Conservation (phyloP, 2,888 invertebrate species). For the Eumerus sabulonum region DNA sequence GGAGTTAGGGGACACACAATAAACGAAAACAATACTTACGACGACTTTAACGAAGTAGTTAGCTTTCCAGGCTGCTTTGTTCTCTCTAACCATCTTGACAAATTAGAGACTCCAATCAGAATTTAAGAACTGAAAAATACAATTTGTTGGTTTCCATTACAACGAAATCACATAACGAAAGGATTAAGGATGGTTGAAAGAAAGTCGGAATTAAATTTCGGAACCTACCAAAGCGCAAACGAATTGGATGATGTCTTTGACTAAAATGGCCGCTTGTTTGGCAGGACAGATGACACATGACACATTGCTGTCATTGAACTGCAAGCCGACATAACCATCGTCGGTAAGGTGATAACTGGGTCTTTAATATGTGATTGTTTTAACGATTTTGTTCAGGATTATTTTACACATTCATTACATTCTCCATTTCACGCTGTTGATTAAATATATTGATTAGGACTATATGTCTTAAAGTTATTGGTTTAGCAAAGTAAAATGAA, state of each 20-base stretch:
- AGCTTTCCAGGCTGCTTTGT: constrained; percentile 99
- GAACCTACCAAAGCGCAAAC: constrained; percentile 76
- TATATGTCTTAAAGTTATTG: too few relatives aligned
- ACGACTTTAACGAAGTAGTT: constrained; percentile 98
- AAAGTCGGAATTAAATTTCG: constrained; percentile 65
- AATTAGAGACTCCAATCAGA: constrained; percentile 82
- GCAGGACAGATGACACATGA: not conserved
- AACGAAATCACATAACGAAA: not conserved
- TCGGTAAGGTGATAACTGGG: too few relatives aligned
- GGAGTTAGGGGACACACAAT: not conserved
- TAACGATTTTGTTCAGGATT: too few relatives aligned
- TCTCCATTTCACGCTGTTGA: too few relatives aligned
- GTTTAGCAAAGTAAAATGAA: too few relatives aligned
- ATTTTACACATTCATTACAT: too few relatives aligned
- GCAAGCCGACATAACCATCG: not conserved
- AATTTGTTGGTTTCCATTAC: not conserved
- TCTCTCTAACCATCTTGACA: constrained; percentile 99
- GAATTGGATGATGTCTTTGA: constrained; percentile 73
- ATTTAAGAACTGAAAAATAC: constrained; percentile 89
- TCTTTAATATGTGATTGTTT: too few relatives aligned
- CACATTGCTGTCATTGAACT: not conserved
- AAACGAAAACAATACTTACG: constrained; percentile 83
- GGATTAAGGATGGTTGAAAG: constrained; percentile 69
- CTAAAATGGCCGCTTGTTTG: constrained; percentile 73
- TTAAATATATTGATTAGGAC: too few relatives aligned